These are phyloP conservation scores for Odontesthes bonariensis DNA, from an alignment of 2,113 vertebrate genomes.

Conservation along the genomic window DNA sequence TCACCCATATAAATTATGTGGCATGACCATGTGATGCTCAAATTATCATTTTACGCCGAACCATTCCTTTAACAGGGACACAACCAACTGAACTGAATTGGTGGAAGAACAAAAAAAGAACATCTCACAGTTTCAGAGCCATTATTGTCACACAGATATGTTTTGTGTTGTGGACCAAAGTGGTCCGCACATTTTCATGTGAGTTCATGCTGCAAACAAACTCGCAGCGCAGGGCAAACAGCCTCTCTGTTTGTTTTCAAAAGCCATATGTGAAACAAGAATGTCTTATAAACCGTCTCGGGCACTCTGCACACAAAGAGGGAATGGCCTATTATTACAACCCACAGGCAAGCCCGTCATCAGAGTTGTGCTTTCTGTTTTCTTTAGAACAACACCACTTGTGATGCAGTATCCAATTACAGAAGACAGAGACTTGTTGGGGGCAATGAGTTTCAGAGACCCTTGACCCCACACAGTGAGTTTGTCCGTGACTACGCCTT, in stretches of 20 bases:
- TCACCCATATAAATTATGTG: no score
- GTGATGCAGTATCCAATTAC: conserved; percentile 62
- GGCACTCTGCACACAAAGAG: conserved; percentile 14
- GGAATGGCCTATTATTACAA: conserved; percentile 39
- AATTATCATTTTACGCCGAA: no score
- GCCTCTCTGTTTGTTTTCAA: conserved; percentile 3
- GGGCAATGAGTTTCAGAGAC: conserved; percentile 54
- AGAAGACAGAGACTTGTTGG: conserved; percentile 49
- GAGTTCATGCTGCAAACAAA: conserved; percentile 2
- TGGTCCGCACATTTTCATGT: not conserved
- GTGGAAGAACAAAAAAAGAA: no score
- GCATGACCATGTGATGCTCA: no score
- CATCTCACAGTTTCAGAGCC: not conserved
- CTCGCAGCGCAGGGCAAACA: not conserved
- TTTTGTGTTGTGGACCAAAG: not conserved
- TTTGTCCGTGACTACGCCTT: conserved; percentile 28
- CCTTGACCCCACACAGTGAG: conserved; percentile 33
- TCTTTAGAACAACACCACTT: conserved; percentile 36
- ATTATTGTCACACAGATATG: not conserved
- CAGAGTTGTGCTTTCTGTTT: conserved; percentile 33
- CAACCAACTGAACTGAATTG: not conserved
- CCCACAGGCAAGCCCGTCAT: conserved; percentile 29
- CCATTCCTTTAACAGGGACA: not conserved
- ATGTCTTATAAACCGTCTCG: conserved; percentile 2
- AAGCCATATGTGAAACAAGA: not conserved